phyloP scores from a whole-genome alignment of 2,797 vertebrate genomes.

The Esox lucius region DNA sequence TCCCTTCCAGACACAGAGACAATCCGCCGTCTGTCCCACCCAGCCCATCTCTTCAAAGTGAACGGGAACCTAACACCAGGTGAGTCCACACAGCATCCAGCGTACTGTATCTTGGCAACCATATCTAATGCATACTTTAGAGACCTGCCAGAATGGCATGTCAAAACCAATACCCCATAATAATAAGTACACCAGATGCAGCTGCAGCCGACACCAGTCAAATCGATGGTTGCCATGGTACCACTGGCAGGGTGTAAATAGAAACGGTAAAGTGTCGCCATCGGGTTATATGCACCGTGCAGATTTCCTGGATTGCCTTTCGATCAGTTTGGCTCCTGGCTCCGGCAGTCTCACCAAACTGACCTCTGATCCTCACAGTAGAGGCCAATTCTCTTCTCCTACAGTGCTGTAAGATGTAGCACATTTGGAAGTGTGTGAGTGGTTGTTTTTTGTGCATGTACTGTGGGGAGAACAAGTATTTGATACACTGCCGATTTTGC shows the following conservation, averaged over 20 bases:
- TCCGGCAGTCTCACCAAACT: slow-evolving; percentile 9
- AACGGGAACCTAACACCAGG: slow-evolving; percentile 61
- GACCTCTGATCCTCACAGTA: slow-evolving; percentile 13
- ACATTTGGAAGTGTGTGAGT: slow-evolving; percentile 17
- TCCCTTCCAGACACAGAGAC: neutral
- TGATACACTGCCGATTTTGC: too few relatives aligned
- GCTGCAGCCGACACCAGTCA: slow-evolving; percentile 38
- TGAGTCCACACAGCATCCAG: slow-evolving; percentile 45
- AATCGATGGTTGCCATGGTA: slow-evolving; percentile 69
- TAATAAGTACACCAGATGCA: slow-evolving; percentile 53
- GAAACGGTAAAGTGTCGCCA: slow-evolving; percentile 47
- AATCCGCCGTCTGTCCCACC: neutral
- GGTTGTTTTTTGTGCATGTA: slow-evolving; percentile 27
- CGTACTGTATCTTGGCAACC: slow-evolving; percentile 44
- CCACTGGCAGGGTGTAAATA: slow-evolving; percentile 45
- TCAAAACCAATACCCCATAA: slow-evolving; percentile 61
- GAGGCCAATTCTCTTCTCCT: neutral
- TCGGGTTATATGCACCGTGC: slow-evolving; percentile 43
- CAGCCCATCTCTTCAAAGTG: slow-evolving; percentile 61
- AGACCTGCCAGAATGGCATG: slow-evolving; percentile 40
- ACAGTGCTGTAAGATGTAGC: slow-evolving; percentile 9
- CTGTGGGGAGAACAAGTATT: too few relatives aligned
- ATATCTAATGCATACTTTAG: slow-evolving; percentile 53
- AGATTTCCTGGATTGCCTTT: slow-evolving; percentile 51
- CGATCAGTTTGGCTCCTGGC: slow-evolving; percentile 31